Conservation (phyloP, 2,113 vertebrate genomes). For the Pachyramphus minor region DNA sequence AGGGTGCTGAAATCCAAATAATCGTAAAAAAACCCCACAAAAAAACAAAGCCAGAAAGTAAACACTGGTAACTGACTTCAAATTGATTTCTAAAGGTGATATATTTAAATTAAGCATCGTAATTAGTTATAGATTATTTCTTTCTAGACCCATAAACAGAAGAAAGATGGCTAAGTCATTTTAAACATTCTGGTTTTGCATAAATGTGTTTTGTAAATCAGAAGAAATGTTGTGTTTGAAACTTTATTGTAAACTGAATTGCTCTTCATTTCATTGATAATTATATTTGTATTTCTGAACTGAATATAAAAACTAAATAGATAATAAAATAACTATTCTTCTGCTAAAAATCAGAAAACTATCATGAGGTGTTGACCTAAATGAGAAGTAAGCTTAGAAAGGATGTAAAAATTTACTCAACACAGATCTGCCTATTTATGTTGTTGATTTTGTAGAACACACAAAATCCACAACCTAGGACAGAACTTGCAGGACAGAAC, state of each 20-base stretch:
- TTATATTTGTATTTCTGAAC: neutral
- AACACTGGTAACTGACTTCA: neutral
- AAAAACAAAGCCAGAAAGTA: neutral
- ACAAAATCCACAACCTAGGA: neutral
- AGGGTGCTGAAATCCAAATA: neutral
- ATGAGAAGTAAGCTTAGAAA: neutral
- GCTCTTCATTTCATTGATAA: neutral
- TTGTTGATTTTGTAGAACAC: neutral
- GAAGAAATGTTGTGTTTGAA: neutral
- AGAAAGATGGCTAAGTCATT: neutral
- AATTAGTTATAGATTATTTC: neutral
- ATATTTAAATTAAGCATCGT: neutral
- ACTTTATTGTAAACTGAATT: neutral
- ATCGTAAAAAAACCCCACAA: neutral
- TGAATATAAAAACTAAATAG: neutral
- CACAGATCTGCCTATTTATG: neutral
- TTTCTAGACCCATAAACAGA: neutral
- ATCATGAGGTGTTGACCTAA: neutral
- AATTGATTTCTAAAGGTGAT: neutral
- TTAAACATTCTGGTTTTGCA: neutral
- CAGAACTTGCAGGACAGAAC: neutral
- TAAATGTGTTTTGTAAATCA: neutral
- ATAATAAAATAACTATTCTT: neutral
- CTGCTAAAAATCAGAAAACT: neutral
- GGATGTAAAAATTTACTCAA: neutral